phyloP scores from a whole-genome alignment of 1,140 invertebrate genomes.

The Nixonia krombeini region DNA sequence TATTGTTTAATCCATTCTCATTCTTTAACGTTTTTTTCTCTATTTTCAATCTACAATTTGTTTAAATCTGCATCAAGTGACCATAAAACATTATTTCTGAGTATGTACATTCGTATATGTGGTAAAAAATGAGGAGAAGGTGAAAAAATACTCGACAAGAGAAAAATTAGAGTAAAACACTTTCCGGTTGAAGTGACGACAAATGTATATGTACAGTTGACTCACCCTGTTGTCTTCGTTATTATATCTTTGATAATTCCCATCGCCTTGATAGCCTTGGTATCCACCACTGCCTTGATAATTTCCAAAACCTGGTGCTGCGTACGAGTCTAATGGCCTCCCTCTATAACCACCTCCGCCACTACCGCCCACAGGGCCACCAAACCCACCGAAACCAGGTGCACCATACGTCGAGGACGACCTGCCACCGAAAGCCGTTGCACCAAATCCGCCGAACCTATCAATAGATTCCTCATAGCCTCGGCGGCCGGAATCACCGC shows the following conservation, averaged over 20 bases:
- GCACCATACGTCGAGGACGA: constrained; percentile 48
- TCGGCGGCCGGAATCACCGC: too few species aligned
- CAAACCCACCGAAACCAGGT: constrained; percentile 41
- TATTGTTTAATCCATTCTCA: too few species aligned
- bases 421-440: constrained; percentile 35
- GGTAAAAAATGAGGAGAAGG: too few species aligned
- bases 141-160: too few species aligned
- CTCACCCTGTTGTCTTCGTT: constrained; percentile 56
- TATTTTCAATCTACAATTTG: neutral
- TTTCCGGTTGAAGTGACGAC: too few species aligned
- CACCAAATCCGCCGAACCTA: constrained; percentile 31
- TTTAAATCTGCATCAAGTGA: too few species aligned
- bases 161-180: too few species aligned
- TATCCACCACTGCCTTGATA: constrained; percentile 24
- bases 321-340: constrained; percentile 14
- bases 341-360: constrained; percentile 3
- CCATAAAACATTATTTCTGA: too few species aligned
- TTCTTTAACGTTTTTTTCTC: too few species aligned
- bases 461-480: constrained; percentile 23
- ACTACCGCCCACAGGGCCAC: neutral
- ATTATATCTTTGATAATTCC: constrained; percentile 39
- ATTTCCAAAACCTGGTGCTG: constrained; percentile 19
- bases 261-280: constrained; percentile 29
- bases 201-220: constrained; percentile 5
- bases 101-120: too few species aligned